Evolutionary conservation across 1,140 invertebrate genomes (phyloP).

Genomic region (Charaxes varanes): DNA sequence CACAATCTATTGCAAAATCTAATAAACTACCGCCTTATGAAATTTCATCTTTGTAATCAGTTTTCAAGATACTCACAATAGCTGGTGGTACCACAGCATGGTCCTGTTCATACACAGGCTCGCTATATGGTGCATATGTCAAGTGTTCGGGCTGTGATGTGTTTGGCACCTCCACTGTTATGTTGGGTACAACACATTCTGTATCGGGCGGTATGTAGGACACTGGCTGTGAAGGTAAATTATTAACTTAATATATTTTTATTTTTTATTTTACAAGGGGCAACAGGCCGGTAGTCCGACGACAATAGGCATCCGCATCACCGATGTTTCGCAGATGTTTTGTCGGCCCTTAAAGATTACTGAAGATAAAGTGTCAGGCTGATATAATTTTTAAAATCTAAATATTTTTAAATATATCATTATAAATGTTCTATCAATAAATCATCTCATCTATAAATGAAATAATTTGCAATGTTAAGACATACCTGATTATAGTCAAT

Average conservation of each 20-base stretch:
- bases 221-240: constrained; percentile 22
- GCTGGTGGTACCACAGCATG: constrained; percentile 55
- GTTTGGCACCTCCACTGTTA: constrained; percentile 51
- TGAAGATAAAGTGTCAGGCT: too few relatives aligned
- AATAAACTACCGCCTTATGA: too few relatives aligned
- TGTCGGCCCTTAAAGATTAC: too few relatives aligned
- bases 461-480: too few relatives aligned
- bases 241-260: constrained; percentile 4
- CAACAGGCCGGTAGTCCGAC: too few relatives aligned
- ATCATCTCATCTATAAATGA: too few relatives aligned
- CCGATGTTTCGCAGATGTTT: too few relatives aligned
- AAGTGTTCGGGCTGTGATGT: constrained; percentile 27
- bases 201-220: constrained; percentile 33
- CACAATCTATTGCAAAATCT: too few relatives aligned
- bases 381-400: too few relatives aligned
- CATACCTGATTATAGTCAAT: constrained; percentile 45
- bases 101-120: constrained; percentile 38
- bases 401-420: too few relatives aligned
- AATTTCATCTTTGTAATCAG: background rate
- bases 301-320: too few relatives aligned
- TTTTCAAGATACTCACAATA: constrained; percentile 40
- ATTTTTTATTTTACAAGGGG: background rate
- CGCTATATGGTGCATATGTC: constrained; percentile 52
- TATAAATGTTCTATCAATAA: too few relatives aligned
- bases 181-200: constrained; percentile 62